Conservation (phyloP, 2,888 invertebrate species). For the Drepana falcataria region DNA sequence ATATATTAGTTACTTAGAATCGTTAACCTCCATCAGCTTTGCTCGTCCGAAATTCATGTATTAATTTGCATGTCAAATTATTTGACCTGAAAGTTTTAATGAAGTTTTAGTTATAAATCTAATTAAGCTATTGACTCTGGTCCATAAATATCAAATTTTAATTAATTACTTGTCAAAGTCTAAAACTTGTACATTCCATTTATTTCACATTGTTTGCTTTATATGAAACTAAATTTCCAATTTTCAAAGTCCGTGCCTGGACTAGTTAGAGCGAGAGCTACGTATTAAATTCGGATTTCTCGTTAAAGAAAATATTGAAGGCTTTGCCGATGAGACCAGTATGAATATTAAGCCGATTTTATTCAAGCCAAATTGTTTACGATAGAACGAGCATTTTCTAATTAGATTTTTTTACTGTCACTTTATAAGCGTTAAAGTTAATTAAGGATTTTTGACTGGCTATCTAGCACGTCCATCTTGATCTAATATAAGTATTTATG, state of each 20-base stretch:
- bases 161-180: not conserved
- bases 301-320: slow-evolving; percentile 12
- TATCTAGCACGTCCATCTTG: too few species aligned
- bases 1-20: too few species aligned
- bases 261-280: not conserved
- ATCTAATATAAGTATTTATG: too few species aligned
- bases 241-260: not conserved
- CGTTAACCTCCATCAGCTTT: too few species aligned
- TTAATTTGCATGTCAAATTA: too few species aligned
- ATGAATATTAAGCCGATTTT: slow-evolving; percentile 16
- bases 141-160: not conserved
- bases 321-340: slow-evolving; percentile 18
- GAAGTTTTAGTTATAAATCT: too few species aligned
- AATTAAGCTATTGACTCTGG: too few species aligned
- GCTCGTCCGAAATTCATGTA: too few species aligned
- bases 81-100: too few species aligned
- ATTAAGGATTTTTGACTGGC: too few species aligned
- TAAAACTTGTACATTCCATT: not conserved
- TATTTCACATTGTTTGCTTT: not conserved
- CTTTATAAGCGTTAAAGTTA: not conserved
- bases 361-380: slow-evolving; percentile 7
- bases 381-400: not conserved
- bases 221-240: not conserved
- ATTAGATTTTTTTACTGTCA: not conserved
- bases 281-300: not conserved